These are phyloP conservation scores for Chiroxiphia lanceolata DNA, from an alignment of 2,797 vertebrate species.

Conservation along the genomic window DNA sequence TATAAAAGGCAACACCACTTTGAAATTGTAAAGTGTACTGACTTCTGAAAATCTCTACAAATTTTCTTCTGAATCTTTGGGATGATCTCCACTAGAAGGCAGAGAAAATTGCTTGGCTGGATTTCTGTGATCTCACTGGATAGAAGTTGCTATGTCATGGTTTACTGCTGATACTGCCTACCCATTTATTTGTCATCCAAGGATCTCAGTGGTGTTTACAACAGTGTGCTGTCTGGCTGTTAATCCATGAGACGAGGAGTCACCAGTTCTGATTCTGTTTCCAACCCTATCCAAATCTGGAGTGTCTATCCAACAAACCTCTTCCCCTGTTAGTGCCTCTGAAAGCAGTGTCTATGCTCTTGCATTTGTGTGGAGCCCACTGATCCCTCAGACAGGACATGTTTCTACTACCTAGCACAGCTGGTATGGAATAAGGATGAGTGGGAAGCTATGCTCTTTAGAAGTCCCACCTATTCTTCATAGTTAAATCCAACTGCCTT, in stretches of 20 bases:
- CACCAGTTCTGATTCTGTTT: background rate
- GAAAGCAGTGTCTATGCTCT: background rate
- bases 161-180: background rate
- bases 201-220: background rate
- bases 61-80: background rate
- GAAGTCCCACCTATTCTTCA: background rate
- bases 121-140: background rate
- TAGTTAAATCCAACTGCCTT: background rate
- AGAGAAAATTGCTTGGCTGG: background rate
- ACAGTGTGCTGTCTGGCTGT: background rate
- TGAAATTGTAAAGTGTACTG: background rate
- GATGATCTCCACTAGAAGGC: background rate
- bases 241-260: background rate
- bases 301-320: background rate
- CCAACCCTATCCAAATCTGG: background rate
- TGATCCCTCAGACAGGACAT: background rate
- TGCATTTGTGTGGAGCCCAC: background rate
- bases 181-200: slow-evolving; percentile 1
- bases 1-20: background rate
- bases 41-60: background rate
- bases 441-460: background rate
- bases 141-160: background rate
- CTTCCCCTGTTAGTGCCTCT: background rate
- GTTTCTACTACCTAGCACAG: background rate
- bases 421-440: background rate